Conservation (phyloP, 1,140 invertebrate genomes). For the Calephelis nemesis region DNA sequence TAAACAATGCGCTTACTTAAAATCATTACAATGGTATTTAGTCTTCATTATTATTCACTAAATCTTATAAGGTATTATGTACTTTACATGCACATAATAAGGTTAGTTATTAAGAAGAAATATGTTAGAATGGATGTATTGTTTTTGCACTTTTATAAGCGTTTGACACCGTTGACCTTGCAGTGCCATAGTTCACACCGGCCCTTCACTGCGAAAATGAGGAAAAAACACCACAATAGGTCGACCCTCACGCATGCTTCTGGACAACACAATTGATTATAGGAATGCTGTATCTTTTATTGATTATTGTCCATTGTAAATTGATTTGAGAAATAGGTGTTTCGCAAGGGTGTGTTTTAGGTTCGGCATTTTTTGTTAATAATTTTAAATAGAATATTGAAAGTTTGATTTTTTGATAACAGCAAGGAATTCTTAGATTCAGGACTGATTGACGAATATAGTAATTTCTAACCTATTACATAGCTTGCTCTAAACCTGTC, state of each 20-base stretch:
- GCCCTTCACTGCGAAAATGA: constrained; percentile 73
- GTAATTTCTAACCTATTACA: too few relatives aligned
- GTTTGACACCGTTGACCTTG: constrained; percentile 70
- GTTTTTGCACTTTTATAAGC: constrained; percentile 56
- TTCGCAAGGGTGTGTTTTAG: constrained; percentile 36
- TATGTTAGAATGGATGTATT: constrained; percentile 24
- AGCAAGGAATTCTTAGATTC: too few relatives aligned
- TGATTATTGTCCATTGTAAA: constrained; percentile 64
- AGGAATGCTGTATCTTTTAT: constrained; percentile 63
- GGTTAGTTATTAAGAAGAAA: constrained; percentile 24
- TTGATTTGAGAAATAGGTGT: constrained; percentile 65
- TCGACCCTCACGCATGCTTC: constrained; percentile 58
- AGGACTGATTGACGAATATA: too few relatives aligned
- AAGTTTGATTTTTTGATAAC: too few relatives aligned
- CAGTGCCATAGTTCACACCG: constrained; percentile 69
- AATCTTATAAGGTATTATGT: constrained; percentile 25
- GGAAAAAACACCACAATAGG: constrained; percentile 69
- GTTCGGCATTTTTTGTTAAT: constrained; percentile 2
- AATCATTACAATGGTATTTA: constrained; percentile 39
- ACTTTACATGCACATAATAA: constrained; percentile 31
- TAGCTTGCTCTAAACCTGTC: too few relatives aligned
- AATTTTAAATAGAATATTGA: too few relatives aligned
- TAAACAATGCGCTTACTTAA: constrained; percentile 19
- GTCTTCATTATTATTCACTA: constrained; percentile 28
- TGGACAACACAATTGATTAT: constrained; percentile 72